Evolutionary conservation across 92 coral and sea anemone species (phyloP), one percentile per base, ranked within the genome.

Genomic region (Muricea muricata): DNA sequence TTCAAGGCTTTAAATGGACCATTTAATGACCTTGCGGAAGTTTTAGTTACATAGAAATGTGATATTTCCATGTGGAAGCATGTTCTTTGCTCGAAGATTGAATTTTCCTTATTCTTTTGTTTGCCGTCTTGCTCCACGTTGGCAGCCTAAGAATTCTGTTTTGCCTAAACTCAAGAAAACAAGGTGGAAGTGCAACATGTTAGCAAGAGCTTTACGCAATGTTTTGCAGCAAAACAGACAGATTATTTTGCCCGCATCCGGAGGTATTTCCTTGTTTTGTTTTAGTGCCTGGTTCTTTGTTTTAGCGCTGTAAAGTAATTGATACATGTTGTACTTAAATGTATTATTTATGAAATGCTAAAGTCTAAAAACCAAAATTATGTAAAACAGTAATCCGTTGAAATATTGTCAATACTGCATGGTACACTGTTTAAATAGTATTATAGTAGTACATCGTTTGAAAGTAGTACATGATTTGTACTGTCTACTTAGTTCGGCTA

Each of bases 221-320:
- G 55, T 75, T 50, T 75, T 75, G 80, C 23, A n/a, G 41, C 35
- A 29, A 31, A 75, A 75, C 80, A 75, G 56, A 25, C 65, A 31
- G 8, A 40, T 20, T 20, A 50, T 50, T 29, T 75, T 47, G n/a
- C 65, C 65, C 14, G 29, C 20, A 1, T 47, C 65, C 3, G 33
- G 37, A 75, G 80, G 80, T 75, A 52, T 17, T 0, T 23, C 26
- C 20, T 52, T 4, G 20, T 52, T 52, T 18, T 52, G 60, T 52
- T 20, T 20, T 15, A 0, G n/a, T n/a, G n/a, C n/a, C n/a, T n/a
- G n/a, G n/a, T n/a, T n/a, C n/a, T n/a, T n/a, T n/a, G n/a, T n/a
- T n/a, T n/a, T n/a, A n/a, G n/a, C n/a, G n/a, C n/a, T n/a, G n/a
- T n/a, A n/a, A 12, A 10, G 8, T 52, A 52, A 52, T 52, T 1